A percentile compares a stretch with the other conserved stretches of the same genome.
Conservation (phyloP, 2,113 vertebrate genomes). For the Anseranas semipalmata region DNA sequence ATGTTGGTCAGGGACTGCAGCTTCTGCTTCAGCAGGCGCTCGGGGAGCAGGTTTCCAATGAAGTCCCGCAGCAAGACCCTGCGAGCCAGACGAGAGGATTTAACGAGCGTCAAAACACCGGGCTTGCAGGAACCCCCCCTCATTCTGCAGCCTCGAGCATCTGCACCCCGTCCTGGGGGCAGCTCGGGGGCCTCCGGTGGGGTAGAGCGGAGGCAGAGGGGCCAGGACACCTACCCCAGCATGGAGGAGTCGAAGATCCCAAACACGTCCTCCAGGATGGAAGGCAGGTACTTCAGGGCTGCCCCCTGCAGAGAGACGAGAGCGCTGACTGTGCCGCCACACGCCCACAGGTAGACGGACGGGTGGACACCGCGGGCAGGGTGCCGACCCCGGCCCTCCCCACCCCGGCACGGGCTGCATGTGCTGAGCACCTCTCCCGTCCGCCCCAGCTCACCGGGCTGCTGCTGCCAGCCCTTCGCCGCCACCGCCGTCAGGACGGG, state of each 20-base stretch:
- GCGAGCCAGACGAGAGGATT: fast-evolving
- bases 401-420: neutral
- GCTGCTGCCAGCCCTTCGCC: fast-evolving
- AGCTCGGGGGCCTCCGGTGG: neutral
- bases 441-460: neutral
- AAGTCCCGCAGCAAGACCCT: slow-evolving; percentile 59
- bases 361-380: fast-evolving
- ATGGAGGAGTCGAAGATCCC: slow-evolving; percentile 30
- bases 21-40: slow-evolving; percentile 68
- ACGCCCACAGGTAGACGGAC: fast-evolving
- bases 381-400: no score
- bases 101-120: fast-evolving
- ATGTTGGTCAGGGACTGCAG: slow-evolving; percentile 59
- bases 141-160: neutral
- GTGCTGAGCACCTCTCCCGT: neutral
- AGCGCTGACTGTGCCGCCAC: neutral
- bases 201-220: neutral
- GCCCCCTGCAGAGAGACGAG: slow-evolving; percentile 20
- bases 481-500: neutral
- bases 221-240: slow-evolving; percentile 13
- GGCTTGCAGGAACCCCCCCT: fast-evolving
- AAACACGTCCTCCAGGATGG: slow-evolving; percentile 33
- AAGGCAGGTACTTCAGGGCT: slow-evolving; percentile 63
- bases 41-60: slow-evolving; percentile 40
- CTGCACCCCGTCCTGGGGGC: neutral